Base-by-base conservation (phyloP, 2,888 invertebrate genomes). In the Apodemia mormo region DNA sequence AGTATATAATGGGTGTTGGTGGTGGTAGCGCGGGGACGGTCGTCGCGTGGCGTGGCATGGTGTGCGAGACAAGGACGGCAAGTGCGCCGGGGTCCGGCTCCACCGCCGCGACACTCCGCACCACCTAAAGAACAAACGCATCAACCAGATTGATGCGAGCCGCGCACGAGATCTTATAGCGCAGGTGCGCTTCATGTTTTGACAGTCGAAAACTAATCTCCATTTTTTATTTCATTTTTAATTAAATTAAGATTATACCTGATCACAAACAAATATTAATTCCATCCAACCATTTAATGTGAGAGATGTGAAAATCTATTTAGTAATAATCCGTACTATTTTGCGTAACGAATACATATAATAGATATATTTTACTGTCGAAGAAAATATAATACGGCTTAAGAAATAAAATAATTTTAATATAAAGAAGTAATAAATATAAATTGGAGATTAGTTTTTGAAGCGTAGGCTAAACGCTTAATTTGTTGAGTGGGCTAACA, bases 71-170 rank as follows among this genome's bases (percentile, higher is more conserved):
- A 86, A 83, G 75, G 92, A 92, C 73, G 93, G 68, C 67, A 66
- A 40, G 65, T 54, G 30, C 29, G 58, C 91, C 77, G 95, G 95
- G 70, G 95, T 95, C 81, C 94, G 96, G 72, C 95, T 98, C 73
- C 96, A 97, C 85, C 95, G 97, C 73, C 96, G 99, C 81, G 99
- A 99, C 94, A 99, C 99, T 33, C 99, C 99, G 67, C 99, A 99
- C 94, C 99, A 99, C 91, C 95, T 99, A 85, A 99, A 99, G 95
- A 99, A 99, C 94, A 99, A 99, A 89, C 96, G 99, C 83, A 97
- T 99, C 86, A 92, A 89, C 85, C 89, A 88, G 79, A 87, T 92
- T 73, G 93, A 93, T 84, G 88, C 93, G 56, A 74, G 82, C 52
- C 87, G 89, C 72, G 93, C 92, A 77, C 81, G 85, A 74, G 87